Evolutionary conservation across 2,113 vertebrate species (phyloP).

Genomic region (Tachuris rubrigastra): DNA sequence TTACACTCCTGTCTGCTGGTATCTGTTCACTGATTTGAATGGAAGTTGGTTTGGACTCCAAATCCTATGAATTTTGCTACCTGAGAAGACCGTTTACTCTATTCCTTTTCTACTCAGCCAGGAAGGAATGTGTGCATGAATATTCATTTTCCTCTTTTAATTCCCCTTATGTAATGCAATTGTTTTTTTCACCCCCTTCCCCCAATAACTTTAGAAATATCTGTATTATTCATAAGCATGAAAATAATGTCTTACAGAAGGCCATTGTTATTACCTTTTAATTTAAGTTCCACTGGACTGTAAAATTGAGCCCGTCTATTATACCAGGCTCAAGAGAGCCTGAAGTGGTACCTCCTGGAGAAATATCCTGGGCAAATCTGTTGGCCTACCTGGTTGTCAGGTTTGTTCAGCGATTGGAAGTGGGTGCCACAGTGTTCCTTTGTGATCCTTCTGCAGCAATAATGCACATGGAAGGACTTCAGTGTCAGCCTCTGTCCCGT

Average conservation of each 20-base stretch:
- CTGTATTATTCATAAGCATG: not conserved
- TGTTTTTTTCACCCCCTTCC: not conserved
- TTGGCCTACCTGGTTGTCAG: not conserved
- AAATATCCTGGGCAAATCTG: conserved; percentile 63
- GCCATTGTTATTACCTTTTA: not conserved
- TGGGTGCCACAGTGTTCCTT: not conserved
- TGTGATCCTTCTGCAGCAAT: conserved; percentile 6
- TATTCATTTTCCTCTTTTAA: not conserved
- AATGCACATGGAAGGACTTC: not conserved
- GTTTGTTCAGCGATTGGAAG: conserved; percentile 48
- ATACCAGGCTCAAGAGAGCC: not conserved
- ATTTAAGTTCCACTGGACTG: conserved; percentile 37
- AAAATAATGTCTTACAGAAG: not conserved
- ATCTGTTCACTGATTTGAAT: not conserved
- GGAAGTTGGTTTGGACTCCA: not conserved
- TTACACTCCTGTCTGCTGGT: not conserved
- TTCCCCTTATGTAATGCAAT: not conserved
- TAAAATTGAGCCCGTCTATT: conserved; percentile 11
- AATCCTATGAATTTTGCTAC: not conserved
- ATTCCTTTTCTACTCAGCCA: not conserved
- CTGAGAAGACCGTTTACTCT: not conserved
- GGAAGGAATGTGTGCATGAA: not conserved
- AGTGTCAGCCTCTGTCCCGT: not conserved
- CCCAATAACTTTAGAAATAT: not conserved
- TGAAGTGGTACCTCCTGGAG: conserved; percentile 60